Percentiles rank a stretch among this genome's conserved stretches.
Conservation (phyloP, 2,797 vertebrate species). For the Poecilia gillii region DNA sequence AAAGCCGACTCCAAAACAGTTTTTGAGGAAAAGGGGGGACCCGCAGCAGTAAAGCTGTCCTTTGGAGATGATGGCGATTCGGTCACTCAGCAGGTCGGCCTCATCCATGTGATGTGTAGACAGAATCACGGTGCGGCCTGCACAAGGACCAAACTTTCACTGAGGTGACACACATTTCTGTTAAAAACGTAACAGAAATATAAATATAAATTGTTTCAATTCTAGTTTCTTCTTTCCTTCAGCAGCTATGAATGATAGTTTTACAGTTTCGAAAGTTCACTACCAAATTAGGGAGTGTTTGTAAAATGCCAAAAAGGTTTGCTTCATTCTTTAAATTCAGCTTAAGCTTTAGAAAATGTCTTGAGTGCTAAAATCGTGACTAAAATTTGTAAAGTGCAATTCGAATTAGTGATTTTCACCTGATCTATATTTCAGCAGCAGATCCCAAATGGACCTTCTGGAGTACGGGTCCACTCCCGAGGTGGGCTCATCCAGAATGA, state of each 20-base stretch:
- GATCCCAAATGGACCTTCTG: conserved; percentile 95
- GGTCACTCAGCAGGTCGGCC: conserved; percentile 95
- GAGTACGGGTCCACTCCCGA: conserved; percentile 98
- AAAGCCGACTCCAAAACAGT: conserved; percentile 93
- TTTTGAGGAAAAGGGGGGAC: conserved; percentile 96
- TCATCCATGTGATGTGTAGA: conserved; percentile 99
- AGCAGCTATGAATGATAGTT: conserved; percentile 27
- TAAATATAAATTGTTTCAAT: conserved; percentile 8
- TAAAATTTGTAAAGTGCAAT: not conserved
- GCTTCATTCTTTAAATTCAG: conserved; percentile 12
- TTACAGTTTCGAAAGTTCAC: conserved; percentile 51
- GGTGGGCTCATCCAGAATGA: conserved; percentile 95
- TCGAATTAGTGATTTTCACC: conserved; percentile 76
- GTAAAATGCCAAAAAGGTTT: conserved; percentile 22
- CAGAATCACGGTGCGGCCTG: conserved; percentile 94
- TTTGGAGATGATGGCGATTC: conserved; percentile 94
- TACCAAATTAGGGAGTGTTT: conserved; percentile 49
- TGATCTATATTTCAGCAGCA: conserved; percentile 91
- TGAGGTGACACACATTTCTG: not conserved
- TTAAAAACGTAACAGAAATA: conserved; percentile 1
- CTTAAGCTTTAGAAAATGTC: not conserved
- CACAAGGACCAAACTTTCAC: not conserved
- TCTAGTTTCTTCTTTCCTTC: conserved; percentile 22
- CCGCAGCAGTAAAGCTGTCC: conserved; percentile 93
- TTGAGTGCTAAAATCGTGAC: not conserved